phyloP scores from a whole-genome alignment of 2,113 vertebrate species.

The Chaetodon trifascialis region DNA sequence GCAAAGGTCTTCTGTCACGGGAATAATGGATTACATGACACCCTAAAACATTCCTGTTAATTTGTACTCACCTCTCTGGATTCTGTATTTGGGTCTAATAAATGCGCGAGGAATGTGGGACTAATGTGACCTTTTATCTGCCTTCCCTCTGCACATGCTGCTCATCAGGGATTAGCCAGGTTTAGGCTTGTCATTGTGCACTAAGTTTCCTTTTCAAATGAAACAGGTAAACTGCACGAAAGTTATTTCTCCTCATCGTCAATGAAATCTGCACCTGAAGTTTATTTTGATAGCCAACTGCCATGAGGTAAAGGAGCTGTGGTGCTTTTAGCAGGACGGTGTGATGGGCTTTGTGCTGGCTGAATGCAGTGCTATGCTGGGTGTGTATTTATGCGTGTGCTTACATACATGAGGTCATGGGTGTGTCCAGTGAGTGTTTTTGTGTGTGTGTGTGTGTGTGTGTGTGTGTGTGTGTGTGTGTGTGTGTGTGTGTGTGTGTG shows the following conservation, averaged over 20 bases:
- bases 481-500: conserved; percentile 54
- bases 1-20: background rate
- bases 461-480: conserved; percentile 2
- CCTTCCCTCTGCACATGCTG: background rate
- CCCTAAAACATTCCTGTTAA: background rate
- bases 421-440: conserved; percentile 59
- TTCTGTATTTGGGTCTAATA: conserved; percentile 18
- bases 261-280: conserved; percentile 9
- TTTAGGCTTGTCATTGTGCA: conserved; percentile 5
- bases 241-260: background rate
- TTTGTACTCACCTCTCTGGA: conserved; percentile 9
- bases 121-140: conserved; percentile 25
- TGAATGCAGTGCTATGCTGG: conserved; percentile 34
- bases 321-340: conserved; percentile 7
- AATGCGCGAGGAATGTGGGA: conserved; percentile 28
- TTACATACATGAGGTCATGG: conserved; percentile 64
- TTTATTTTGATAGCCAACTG: conserved; percentile 33
- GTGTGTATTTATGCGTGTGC: conserved; percentile 53
- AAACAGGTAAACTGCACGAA: background rate
- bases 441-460: conserved; percentile 54
- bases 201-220: conserved; percentile 7
- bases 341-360: conserved; percentile 40
- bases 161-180: conserved; percentile 24
- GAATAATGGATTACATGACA: background rate
- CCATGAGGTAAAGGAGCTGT: conserved; percentile 6